A percentile compares a stretch with the other conserved stretches of the same genome.
These are phyloP conservation scores for Caenorhabditis imperialis DNA, from an alignment of 2,888 invertebrate species.

Conservation along the genomic window DNA sequence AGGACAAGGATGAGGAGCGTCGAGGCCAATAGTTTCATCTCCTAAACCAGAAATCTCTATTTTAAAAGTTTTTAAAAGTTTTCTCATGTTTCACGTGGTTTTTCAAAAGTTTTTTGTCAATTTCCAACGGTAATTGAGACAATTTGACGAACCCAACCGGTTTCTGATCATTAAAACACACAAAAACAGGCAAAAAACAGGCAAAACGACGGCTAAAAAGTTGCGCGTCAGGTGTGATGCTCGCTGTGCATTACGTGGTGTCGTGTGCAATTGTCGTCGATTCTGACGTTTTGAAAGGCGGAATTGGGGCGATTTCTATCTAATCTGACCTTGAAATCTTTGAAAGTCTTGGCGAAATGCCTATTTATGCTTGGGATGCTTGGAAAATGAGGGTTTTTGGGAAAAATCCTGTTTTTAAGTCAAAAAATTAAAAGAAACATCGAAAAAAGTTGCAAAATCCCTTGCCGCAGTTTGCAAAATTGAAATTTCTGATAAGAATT, in stretches of 20 bases:
- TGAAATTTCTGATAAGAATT: background rate
- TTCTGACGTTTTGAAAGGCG: conserved; percentile 1
- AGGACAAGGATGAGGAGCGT: conserved; percentile 20
- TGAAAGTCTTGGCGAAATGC: background rate
- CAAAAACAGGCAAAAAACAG: background rate
- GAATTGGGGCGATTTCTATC: conserved; percentile 16
- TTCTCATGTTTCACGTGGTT: no score
- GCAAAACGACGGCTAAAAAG: background rate
- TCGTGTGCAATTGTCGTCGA: conserved; percentile 23
- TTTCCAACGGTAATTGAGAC: no score
- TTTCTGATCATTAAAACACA: no score
- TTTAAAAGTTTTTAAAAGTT: no score
- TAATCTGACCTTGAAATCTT: conserved; percentile 20
- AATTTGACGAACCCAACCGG: no score
- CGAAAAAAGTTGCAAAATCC: no score
- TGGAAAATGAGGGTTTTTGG: background rate
- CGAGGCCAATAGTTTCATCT: conserved; percentile 4
- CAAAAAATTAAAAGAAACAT: no score
- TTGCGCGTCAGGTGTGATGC: conserved; percentile 17
- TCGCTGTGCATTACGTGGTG: conserved; percentile 29
- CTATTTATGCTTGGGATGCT: no score
- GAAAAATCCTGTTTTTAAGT: no score
- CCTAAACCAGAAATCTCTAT: no score
- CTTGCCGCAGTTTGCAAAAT: no score
- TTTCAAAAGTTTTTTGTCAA: no score